A percentile compares a stretch with the other conserved stretches of the same genome.
phyloP scores from a whole-genome alignment of 2,113 vertebrate species.

The Elachura formosa region DNA sequence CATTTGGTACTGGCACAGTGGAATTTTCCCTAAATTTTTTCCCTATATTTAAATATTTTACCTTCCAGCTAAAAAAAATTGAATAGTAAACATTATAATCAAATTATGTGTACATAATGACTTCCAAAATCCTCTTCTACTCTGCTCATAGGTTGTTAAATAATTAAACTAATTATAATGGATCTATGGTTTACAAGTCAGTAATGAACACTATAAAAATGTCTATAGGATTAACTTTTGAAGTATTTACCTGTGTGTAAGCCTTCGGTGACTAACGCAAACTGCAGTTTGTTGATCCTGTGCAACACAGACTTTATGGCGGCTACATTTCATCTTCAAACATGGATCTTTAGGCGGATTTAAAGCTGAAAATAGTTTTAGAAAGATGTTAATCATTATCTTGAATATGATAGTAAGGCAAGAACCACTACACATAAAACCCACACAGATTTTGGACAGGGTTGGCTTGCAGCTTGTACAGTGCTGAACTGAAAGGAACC shows the following conservation, averaged over 20 bases:
- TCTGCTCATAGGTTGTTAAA: neutral
- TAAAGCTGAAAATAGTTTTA: slow-evolving; percentile 74
- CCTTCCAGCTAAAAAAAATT: neutral
- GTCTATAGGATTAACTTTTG: neutral
- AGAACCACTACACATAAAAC: neutral
- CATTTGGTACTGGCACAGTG: neutral
- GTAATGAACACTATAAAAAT: neutral
- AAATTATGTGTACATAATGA: neutral
- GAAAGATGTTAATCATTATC: neutral
- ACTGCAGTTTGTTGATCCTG: slow-evolving; percentile 86
- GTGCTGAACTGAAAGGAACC: neutral
- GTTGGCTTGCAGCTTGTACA: neutral
- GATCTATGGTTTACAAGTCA: neutral
- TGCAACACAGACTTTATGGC: slow-evolving; percentile 90
- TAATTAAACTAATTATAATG: neutral
- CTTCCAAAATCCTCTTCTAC: neutral
- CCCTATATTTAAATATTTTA: neutral
- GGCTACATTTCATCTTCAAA: slow-evolving; percentile 92
- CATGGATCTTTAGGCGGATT: slow-evolving; percentile 94
- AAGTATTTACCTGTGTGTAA: slow-evolving; percentile 80
- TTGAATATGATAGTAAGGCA: neutral
- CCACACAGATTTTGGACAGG: neutral
- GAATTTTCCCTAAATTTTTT: neutral
- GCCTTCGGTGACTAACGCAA: slow-evolving; percentile 89
- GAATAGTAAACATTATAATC: neutral